phyloP scores from a whole-genome alignment of 2,888 invertebrate species.

The Corythucha ciliata region DNA sequence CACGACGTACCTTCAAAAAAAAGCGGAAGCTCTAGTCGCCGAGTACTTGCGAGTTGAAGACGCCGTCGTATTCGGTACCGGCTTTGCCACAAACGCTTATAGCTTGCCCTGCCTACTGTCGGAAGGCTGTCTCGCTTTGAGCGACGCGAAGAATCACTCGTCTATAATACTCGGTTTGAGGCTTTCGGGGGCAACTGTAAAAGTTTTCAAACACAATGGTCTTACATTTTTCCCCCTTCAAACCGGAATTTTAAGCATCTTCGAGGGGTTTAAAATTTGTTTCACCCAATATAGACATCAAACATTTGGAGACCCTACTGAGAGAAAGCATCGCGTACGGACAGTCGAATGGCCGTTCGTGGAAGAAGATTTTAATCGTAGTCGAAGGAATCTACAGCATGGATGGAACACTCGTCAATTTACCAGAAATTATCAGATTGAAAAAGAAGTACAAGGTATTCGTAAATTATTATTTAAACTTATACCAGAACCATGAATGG shows the following conservation, averaged over 20 bases:
- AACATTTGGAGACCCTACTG: slow-evolving; percentile 69
- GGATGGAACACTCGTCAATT: slow-evolving; percentile 90
- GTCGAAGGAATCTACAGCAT: slow-evolving; percentile 97
- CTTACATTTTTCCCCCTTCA: slow-evolving; percentile 38
- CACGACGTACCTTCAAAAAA: slow-evolving; percentile 58
- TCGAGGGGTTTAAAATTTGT: neutral
- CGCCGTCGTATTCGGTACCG: slow-evolving; percentile 94
- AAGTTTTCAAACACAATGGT: slow-evolving; percentile 80
- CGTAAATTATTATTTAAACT: no score
- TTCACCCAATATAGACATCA: slow-evolving; percentile 54
- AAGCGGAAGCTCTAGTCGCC: slow-evolving; percentile 76
- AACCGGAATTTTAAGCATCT: neutral
- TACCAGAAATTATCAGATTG: slow-evolving; percentile 77
- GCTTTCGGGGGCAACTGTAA: slow-evolving; percentile 71
- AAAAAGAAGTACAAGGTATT: slow-evolving; percentile 85
- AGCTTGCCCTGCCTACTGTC: slow-evolving; percentile 80
- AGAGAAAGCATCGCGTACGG: slow-evolving; percentile 66
- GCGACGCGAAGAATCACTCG: slow-evolving; percentile 96
- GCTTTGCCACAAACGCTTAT: slow-evolving; percentile 93
- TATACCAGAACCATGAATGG: slow-evolving; percentile 13
- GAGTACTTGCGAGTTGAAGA: slow-evolving; percentile 85
- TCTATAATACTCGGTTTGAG: slow-evolving; percentile 89
- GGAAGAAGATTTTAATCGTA: slow-evolving; percentile 85
- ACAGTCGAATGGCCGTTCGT: slow-evolving; percentile 66
- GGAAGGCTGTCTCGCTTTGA: slow-evolving; percentile 76